Evolutionary conservation across 2,888 invertebrate genomes (phyloP).

Genomic region (Andrena flavipes): DNA sequence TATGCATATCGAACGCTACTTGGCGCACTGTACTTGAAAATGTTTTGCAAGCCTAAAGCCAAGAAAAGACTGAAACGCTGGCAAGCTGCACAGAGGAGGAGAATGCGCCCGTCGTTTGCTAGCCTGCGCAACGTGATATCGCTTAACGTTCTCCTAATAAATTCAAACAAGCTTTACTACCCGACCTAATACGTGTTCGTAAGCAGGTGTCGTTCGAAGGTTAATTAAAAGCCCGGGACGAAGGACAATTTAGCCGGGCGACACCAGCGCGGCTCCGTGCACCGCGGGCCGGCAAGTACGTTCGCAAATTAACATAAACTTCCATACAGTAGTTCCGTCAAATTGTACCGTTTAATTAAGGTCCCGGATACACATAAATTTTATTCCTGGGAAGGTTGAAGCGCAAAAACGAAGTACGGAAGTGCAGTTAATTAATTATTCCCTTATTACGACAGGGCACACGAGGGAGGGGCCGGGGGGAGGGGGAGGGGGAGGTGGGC

Average conservation of each 20-base stretch:
- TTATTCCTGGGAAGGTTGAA: conserved; percentile 68
- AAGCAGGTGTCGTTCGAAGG: conserved; percentile 22
- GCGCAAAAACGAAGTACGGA: conserved; percentile 73
- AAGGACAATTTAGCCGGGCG: conserved; percentile 28
- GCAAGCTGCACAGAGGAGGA: neutral
- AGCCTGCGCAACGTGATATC: neutral
- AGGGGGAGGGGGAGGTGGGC: neutral
- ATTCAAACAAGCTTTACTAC: conserved; percentile 14
- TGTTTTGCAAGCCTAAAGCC: neutral
- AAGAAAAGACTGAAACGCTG: neutral
- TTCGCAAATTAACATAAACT: conserved; percentile 63
- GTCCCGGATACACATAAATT: conserved; percentile 73
- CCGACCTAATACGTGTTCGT: neutral
- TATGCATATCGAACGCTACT: neutral
- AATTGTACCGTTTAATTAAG: conserved; percentile 71
- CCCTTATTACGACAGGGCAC: conserved; percentile 70
- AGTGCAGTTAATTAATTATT: conserved; percentile 75
- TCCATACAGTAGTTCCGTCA: conserved; percentile 57
- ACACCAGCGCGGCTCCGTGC: neutral
- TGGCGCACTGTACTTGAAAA: neutral
- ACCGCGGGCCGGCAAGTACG: conserved; percentile 37
- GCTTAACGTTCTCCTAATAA: neutral
- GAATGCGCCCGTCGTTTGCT: too few relatives aligned
- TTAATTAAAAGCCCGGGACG: conserved; percentile 45
- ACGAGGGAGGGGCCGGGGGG: conserved; percentile 12